phyloP scores from a whole-genome alignment of 2,888 invertebrate species.

The Pelosia muscerda region DNA sequence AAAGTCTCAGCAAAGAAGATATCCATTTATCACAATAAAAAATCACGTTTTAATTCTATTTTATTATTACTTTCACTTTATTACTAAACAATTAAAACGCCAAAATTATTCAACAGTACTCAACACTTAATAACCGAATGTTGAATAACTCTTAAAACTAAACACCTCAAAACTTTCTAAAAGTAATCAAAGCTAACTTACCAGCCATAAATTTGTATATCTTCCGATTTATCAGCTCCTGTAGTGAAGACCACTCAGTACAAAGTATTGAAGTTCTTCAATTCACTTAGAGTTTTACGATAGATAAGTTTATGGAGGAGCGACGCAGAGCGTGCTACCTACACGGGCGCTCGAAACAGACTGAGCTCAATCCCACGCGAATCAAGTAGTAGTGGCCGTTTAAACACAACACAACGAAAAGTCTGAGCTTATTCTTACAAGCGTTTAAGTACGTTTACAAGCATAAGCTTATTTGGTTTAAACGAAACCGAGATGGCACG shows the following conservation, averaged over 20 bases:
- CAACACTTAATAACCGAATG: neutral
- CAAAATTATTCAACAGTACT: neutral
- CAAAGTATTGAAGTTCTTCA: conserved; percentile 23
- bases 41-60: neutral
- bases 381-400: no score
- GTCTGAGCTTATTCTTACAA: no score
- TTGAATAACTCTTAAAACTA: neutral
- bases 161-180: neutral
- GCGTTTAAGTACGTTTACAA: no score
- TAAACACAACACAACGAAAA: no score
- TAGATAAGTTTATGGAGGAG: conserved; percentile 32
- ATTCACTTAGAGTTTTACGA: conserved; percentile 35
- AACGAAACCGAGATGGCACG: no score
- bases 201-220: conserved; percentile 43
- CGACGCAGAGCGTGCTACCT: conserved; percentile 29
- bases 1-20: no score
- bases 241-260: conserved; percentile 38
- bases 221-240: conserved; percentile 35
- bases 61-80: neutral
- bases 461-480: no score
- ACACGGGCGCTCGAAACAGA: conserved; percentile 31
- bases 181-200: conserved; percentile 28
- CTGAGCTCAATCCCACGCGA: conserved; percentile 30
- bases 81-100: neutral
- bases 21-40: no score